phyloP scores from a whole-genome alignment of 1,140 invertebrate genomes.

The Leucophenga varia region DNA sequence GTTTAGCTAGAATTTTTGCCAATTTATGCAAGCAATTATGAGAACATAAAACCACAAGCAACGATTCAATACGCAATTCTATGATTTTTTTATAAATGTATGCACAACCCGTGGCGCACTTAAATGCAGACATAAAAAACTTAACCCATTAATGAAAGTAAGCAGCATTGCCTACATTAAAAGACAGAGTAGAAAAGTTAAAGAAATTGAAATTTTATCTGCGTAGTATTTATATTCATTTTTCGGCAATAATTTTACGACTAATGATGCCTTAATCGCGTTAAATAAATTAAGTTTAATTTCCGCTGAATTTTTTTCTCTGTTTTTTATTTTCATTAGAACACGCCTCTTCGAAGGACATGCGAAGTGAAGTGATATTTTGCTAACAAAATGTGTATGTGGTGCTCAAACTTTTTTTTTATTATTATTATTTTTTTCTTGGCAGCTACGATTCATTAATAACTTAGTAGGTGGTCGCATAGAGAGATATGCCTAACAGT shows the following conservation, averaged over 20 bases:
- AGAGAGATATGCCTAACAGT: no score
- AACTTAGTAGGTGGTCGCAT: conserved; percentile 1
- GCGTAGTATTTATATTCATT: conserved; percentile 41
- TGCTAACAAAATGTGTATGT: neutral
- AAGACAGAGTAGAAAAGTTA: no score
- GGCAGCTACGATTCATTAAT: neutral
- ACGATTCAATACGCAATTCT: no score
- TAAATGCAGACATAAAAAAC: conserved; percentile 20
- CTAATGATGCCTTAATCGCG: conserved; percentile 32
- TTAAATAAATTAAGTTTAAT: conserved; percentile 48
- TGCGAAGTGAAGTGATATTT: no score
- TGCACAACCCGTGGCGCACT: no score
- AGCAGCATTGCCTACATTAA: no score
- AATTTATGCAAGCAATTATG: no score
- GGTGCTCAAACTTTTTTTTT: neutral
- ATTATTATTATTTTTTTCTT: conserved; percentile 12
- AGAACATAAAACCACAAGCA: no score
- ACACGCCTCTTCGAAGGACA: no score
- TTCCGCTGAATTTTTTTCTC: conserved; percentile 21
- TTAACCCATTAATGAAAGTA: conserved; percentile 46
- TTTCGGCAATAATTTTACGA: conserved; percentile 25
- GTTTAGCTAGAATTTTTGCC: no score
- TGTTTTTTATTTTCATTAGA: no score
- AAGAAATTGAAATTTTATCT: conserved; percentile 27
- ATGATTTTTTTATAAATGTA: no score